These are phyloP conservation scores for Mustela lutreola DNA, from an alignment of 2,113 vertebrate genomes.

Conservation along the genomic window DNA sequence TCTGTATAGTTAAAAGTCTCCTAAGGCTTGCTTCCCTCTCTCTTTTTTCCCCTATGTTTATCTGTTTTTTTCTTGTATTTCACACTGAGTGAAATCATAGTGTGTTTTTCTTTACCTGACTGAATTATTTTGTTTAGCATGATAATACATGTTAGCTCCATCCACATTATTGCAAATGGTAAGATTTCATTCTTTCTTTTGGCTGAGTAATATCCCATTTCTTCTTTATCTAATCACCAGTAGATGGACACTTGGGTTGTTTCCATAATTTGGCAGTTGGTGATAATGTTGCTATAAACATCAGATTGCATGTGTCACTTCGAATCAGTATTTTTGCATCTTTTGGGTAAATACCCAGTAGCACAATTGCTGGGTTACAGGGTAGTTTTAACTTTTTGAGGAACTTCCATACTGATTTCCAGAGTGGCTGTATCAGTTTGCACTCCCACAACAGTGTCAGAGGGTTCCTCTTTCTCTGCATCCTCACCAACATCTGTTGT, in stretches of 20 bases:
- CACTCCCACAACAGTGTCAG: neutral
- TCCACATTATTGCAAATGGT: neutral
- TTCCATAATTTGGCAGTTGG: neutral
- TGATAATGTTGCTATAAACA: neutral
- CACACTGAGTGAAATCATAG: neutral
- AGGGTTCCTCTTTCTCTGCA: neutral
- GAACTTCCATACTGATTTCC: neutral
- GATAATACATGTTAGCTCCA: neutral
- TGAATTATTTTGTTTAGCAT: too few species aligned
- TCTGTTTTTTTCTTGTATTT: neutral
- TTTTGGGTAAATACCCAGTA: neutral
- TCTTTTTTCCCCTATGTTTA: neutral
- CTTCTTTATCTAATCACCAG: neutral
- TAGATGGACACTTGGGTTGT: neutral
- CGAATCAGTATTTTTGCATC: neutral
- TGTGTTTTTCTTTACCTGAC: neutral
- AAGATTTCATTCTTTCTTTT: neutral
- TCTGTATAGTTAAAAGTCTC: neutral
- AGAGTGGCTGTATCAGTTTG: neutral
- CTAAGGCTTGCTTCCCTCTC: neutral
- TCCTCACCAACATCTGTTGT: neutral
- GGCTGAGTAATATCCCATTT: neutral
- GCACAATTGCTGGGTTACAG: neutral
- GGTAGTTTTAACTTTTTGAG: neutral
- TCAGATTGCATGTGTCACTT: neutral